phyloP scores from a whole-genome alignment of 2,888 invertebrate species.

The Polydrusus cervinus region DNA sequence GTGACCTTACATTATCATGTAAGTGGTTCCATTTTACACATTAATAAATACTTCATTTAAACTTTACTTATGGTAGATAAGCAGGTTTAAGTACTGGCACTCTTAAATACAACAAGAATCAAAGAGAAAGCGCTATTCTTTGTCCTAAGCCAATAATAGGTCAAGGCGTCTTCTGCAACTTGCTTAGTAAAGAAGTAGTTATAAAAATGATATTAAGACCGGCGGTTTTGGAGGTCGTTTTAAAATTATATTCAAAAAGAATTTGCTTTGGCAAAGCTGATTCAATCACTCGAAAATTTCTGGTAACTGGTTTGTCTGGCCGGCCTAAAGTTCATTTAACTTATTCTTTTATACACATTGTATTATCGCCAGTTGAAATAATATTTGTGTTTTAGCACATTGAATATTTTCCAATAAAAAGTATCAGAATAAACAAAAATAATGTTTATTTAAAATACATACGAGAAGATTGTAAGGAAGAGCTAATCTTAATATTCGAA shows the following conservation, averaged over 20 bases:
- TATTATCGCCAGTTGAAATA: conserved; percentile 30
- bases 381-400: conserved; percentile 33
- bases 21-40: too few relatives aligned
- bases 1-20: too few relatives aligned
- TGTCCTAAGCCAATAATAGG: conserved; percentile 53
- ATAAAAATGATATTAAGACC: conserved; percentile 34
- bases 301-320: conserved; percentile 43
- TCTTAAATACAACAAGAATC: conserved; percentile 45
- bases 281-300: conserved; percentile 36
- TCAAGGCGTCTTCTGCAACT: conserved; percentile 44
- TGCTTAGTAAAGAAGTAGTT: conserved; percentile 40
- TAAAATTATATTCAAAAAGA: conserved; percentile 41
- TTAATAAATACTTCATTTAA: too few relatives aligned
- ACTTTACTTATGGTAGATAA: background rate
- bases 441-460: background rate
- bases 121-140: conserved; percentile 53
- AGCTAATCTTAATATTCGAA: background rate
- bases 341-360: conserved; percentile 32
- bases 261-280: conserved; percentile 45
- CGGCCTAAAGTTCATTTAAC: conserved; percentile 37
- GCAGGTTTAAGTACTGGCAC: conserved; percentile 36
- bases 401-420: conserved; percentile 22
- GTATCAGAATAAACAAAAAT: conserved; percentile 5
- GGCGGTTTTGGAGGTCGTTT: conserved; percentile 33
- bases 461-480: background rate